Evolutionary conservation across 1,140 invertebrate genomes (phyloP).

Genomic region (Rhizoglyphus robini): DNA sequence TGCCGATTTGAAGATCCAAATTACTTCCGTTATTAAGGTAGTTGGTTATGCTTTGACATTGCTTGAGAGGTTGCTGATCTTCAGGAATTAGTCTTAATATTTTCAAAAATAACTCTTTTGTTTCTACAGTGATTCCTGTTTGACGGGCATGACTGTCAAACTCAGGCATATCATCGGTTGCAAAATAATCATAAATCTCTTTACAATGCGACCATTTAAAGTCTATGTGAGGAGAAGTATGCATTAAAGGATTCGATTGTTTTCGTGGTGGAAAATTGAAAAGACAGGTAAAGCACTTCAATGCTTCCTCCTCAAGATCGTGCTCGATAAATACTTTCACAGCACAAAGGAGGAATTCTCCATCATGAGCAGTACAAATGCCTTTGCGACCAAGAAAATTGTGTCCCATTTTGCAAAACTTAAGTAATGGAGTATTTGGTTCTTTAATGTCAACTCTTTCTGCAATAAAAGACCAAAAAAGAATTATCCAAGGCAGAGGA

Average conservation of each 20-base stretch:
- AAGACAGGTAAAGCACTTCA: slow-evolving; percentile 20
- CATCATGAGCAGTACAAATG: slow-evolving; percentile 16
- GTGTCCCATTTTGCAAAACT: slow-evolving; percentile 15
- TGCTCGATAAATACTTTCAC: slow-evolving; percentile 1
- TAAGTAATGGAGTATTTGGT: not conserved
- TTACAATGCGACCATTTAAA: slow-evolving; percentile 62
- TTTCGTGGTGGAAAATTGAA: slow-evolving; percentile 17
- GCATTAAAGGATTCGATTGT: not conserved
- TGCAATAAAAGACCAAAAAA: not conserved
- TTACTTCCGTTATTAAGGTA: slow-evolving; percentile 31
- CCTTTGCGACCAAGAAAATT: slow-evolving; percentile 14
- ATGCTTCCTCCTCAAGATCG: slow-evolving; percentile 16
- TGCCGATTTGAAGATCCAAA: slow-evolving; percentile 5
- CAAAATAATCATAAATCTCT: slow-evolving; percentile 67
- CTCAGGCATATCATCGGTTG: slow-evolving; percentile 55
- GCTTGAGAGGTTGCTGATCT: slow-evolving; percentile 30
- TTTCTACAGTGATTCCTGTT: slow-evolving; percentile 26
- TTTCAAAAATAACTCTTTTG: slow-evolving; percentile 56
- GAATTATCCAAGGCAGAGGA: slow-evolving; percentile 16
- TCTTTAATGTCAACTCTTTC: not conserved
- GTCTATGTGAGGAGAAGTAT: slow-evolving; percentile 12
- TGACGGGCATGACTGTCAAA: slow-evolving; percentile 49
- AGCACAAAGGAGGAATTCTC: slow-evolving; percentile 18
- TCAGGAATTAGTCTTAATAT: slow-evolving; percentile 57
- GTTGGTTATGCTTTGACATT: slow-evolving; percentile 24